Base-by-base conservation (phyloP, 2,113 vertebrate species). In the Nyctereutes procyonoides region DNA sequence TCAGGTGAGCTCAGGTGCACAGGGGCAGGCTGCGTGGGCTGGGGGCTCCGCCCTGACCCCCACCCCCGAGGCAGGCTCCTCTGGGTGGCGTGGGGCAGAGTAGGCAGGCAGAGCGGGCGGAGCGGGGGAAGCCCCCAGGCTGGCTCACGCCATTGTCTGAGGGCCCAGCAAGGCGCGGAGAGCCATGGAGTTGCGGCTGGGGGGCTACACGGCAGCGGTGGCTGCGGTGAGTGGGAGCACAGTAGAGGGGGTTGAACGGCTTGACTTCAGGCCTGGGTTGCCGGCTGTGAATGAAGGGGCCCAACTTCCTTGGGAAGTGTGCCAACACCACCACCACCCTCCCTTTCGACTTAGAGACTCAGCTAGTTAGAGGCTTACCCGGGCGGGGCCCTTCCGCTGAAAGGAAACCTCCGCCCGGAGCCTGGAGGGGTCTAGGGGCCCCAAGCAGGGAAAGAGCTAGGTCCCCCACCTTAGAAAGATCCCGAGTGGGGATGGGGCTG, bases 151-250 rank as follows among this genome's bases (percentile, higher is more conserved):
- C 1, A 10, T 15, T 35, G 28, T 19, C 2, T 2, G 8, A 80
- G 79, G 86, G 95, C 92, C 79, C n/a, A 11, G 95, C 16, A 38
- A 15, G 28, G 95, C 8, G 20, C 48, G 38, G 11, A 20, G 80
- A 28, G 95, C 86, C 83, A 97, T 96, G 97, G 83, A 95, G 71
- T 88, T 13, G 4, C 16, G 20, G 97, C 92, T 32, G 0, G 0
- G 38, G 94, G 48, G 76, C 84, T 53, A 62, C 14, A 14, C 0
- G 4, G 80, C 38, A 5, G 83, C 5, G 12, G 60, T 11, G 62
- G 80, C 83, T 28, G 91, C 5, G 92, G 98, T 94, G 95, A 96
- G 97, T 92, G 28, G 81, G 76, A 90, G 3, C 6, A 2, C 3
- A 0, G 43, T 43, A 9, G 43, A 13, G n/a, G 13, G 32, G 14